Percentiles rank a stretch among this genome's conserved stretches.
These are phyloP conservation scores for Diplodus puntazzo DNA, from an alignment of 2,797 vertebrate genomes.

Conservation along the genomic window DNA sequence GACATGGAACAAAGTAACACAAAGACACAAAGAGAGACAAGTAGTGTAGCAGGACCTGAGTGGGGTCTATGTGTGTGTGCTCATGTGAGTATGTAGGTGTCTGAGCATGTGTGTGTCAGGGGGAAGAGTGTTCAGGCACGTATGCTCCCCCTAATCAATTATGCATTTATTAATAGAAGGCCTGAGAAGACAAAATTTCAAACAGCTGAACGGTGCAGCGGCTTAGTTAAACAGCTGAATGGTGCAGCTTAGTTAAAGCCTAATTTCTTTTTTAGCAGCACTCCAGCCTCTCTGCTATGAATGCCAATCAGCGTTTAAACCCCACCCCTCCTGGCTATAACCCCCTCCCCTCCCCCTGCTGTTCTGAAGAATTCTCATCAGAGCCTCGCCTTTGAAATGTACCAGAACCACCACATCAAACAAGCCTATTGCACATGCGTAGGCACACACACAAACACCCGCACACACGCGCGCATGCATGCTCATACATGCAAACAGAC, in stretches of 20 bases:
- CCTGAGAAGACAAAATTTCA: conserved; percentile 86
- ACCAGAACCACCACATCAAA: conserved; percentile 85
- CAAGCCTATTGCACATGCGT: conserved; percentile 74
- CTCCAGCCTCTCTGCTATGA: conserved; percentile 82
- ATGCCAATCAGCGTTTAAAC: conserved; percentile 84
- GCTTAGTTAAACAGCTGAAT: conserved; percentile 87
- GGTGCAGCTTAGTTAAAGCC: conserved; percentile 86
- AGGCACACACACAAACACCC: conserved; percentile 50
- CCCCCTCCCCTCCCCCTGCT: conserved; percentile 70
- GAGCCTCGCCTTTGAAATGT: conserved; percentile 84
- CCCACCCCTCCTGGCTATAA: conserved; percentile 79
- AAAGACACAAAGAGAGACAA: conserved; percentile 53
- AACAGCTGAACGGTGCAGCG: conserved; percentile 84
- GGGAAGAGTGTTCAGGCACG: conserved; percentile 78
- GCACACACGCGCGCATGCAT: background rate
- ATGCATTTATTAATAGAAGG: conserved; percentile 86
- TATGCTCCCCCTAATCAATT: conserved; percentile 83
- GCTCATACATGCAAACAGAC: conserved; percentile 1
- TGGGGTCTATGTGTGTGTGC: conserved; percentile 37
- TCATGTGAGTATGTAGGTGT: conserved; percentile 35
- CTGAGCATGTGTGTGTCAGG: conserved; percentile 66
- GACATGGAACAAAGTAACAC: conserved; percentile 62
- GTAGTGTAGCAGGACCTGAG: conserved; percentile 40
- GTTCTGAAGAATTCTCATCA: conserved; percentile 86
- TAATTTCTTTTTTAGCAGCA: conserved; percentile 86